Evolutionary conservation across 2,797 vertebrate genomes (phyloP), one percentile per base, ranked within the genome.

Genomic region (Sebastes oblongus): DNA sequence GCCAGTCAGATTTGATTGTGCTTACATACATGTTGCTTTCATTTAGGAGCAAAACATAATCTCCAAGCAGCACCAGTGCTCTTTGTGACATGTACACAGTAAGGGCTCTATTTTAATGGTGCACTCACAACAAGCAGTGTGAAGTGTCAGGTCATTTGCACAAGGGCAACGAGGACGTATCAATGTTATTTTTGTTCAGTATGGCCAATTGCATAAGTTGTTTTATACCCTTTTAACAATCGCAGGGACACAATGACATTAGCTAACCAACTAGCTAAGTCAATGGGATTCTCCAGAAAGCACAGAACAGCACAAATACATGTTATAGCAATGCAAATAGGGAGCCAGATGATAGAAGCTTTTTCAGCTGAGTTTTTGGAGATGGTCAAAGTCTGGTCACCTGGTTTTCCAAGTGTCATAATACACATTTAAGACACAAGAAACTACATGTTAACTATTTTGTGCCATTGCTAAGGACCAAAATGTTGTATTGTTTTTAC

Each of bases 1-100:
- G 77, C 74, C 77, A 82, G 70, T 88, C 78, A 58, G 22, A 80
- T 84, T 76, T 80, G 72, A 62, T 85, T 91, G 82, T 69, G 55
- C 62, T 78, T 75, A 81, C 67, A 77, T 66, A 70, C 55, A 83
- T 69, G 60, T 86, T 78, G 42, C 71, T 81, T 64, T 82, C 61
- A 71, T 61, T 72, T 25, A 39, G 52, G 25, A 75, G 50, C 10
- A 56, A 72, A 77, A 67, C 34, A 73, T 80, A 3, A 75, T 75
- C 46, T 68, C 55, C 22, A 55, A 55, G 62, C 27, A 54, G 34
- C 56, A 32, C 7, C 12, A 22, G 34, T 25, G 25, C 46, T 73
- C 50, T 67, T 58, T 27, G 32, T 66, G 66, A 75, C 27, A 74
- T 42, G 52, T 20, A 8, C 50, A 32, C 10, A 62, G 22, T 56